phyloP scores from a whole-genome alignment of 1,140 invertebrate species.

The Hyphantria cunea region DNA sequence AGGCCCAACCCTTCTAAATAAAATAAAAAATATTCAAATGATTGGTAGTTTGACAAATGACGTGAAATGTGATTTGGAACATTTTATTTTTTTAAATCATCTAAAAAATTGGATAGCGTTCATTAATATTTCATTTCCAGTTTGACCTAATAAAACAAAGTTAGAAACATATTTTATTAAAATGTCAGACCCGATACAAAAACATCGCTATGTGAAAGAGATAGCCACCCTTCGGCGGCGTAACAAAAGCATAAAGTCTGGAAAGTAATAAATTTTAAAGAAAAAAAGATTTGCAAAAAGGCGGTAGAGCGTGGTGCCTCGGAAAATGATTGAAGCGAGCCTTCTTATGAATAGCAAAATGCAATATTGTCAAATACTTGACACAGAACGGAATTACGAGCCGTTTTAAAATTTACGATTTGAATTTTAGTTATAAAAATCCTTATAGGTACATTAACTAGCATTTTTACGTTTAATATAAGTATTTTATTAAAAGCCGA shows the following conservation, averaged over 20 bases:
- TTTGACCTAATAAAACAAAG: neutral
- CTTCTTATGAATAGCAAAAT: slow-evolving; percentile 32
- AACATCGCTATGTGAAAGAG: neutral
- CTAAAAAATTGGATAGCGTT: too few relatives aligned
- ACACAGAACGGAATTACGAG: slow-evolving; percentile 25
- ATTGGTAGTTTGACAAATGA: too few relatives aligned
- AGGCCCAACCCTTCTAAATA: too few relatives aligned
- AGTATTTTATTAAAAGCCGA: too few relatives aligned
- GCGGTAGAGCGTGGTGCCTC: neutral
- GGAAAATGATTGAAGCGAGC: slow-evolving; percentile 25
- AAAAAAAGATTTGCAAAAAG: slow-evolving; percentile 8
- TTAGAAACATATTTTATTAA: neutral
- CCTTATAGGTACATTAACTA: neutral
- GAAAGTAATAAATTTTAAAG: slow-evolving; percentile 31
- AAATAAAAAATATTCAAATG: too few relatives aligned
- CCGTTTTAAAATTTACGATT: slow-evolving; percentile 30
- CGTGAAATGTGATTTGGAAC: too few relatives aligned
- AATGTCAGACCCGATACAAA: neutral
- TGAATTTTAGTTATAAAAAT: slow-evolving; percentile 23
- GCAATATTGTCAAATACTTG: slow-evolving; percentile 35
- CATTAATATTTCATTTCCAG: too few relatives aligned
- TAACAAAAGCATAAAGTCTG: slow-evolving; percentile 19
- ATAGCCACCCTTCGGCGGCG: too few relatives aligned
- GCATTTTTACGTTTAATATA: too few relatives aligned
- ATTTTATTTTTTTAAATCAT: too few relatives aligned